Evolutionary conservation across 2,797 vertebrate genomes (phyloP), one percentile per base, ranked within the genome.

Genomic region (Silurus aristotelis): DNA sequence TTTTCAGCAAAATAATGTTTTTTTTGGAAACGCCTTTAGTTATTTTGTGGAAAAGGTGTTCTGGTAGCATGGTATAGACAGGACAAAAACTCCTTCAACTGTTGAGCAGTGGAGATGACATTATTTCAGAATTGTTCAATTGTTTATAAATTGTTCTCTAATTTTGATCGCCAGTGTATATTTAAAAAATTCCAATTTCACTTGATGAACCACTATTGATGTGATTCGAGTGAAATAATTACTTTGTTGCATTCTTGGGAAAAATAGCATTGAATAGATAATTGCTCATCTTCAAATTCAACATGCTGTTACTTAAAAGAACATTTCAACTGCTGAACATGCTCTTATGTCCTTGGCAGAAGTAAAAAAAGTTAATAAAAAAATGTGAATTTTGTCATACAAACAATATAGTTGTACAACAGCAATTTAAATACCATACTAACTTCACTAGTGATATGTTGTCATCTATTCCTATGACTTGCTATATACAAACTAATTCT

Each of bases 221-320:
- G 52, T 48, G 67, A 71, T 48, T 38, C 64, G 61, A 38, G 64
- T 61, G 48, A 58, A 7, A 48, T 70, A 43, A 60, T 77, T 27
- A 77, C 20, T 84, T 48, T n/a, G 83, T 68, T 80, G 76, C 56
- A 71, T 80, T 80, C 73, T 63, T 72, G 25, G 67, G 58, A 73
- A 71, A 80, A 72, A 38, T 52, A 80, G 63, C 20, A 55, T 43
- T 67, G 27, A 84, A 48, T 70, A 63, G 31, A 78, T 78, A 43
- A 73, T 63, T 22, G 55, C 52, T 78, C 17, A 56, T 63, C 63
- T 22, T 38, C 3, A 38, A 22, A 9, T 63, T 72, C 22, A 6
- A 80, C 80, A 73, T 64, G 55, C 77, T 68, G 46, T 43, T 52
- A 25, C 31, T 10, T n/a, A 22, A 72, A 3, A 43, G 55, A 19